Conservation (phyloP, 2,113 vertebrate species). For the Ictalurus punctatus region DNA sequence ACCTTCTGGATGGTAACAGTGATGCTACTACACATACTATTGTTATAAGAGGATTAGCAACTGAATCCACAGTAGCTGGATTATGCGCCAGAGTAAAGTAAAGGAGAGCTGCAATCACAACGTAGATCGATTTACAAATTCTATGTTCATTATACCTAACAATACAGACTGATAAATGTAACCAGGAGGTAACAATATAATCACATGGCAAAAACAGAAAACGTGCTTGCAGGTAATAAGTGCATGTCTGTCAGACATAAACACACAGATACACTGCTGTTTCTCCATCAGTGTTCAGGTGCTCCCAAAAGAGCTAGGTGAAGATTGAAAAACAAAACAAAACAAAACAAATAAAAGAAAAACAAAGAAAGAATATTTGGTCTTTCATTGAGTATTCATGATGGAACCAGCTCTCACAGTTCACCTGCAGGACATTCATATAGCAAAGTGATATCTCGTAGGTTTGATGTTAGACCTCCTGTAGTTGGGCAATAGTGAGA, state of each 20-base stretch:
- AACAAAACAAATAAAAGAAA: neutral
- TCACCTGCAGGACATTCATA: neutral
- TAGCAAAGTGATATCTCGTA: neutral
- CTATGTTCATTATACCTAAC: neutral
- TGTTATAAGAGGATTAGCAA: neutral
- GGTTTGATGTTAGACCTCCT: neutral
- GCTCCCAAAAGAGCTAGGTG: neutral
- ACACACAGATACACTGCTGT: neutral
- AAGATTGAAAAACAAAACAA: neutral
- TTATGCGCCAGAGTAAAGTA: neutral
- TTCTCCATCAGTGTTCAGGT: neutral
- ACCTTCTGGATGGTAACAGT: no score
- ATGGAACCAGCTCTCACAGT: neutral
- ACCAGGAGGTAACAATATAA: neutral
- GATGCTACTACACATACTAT: neutral
- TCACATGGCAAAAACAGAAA: neutral
- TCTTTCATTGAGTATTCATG: neutral
- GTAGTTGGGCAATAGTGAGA: neutral
- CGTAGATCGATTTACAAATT: neutral
- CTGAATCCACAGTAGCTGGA: no score
- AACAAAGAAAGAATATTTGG: neutral
- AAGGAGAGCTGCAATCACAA: neutral
- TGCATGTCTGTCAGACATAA: neutral
- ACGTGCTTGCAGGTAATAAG: constrained; percentile 13
- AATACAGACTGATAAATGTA: neutral